These are phyloP conservation scores for Drosophila orena DNA, from an alignment of 1,140 invertebrate genomes.

Conservation along the genomic window DNA sequence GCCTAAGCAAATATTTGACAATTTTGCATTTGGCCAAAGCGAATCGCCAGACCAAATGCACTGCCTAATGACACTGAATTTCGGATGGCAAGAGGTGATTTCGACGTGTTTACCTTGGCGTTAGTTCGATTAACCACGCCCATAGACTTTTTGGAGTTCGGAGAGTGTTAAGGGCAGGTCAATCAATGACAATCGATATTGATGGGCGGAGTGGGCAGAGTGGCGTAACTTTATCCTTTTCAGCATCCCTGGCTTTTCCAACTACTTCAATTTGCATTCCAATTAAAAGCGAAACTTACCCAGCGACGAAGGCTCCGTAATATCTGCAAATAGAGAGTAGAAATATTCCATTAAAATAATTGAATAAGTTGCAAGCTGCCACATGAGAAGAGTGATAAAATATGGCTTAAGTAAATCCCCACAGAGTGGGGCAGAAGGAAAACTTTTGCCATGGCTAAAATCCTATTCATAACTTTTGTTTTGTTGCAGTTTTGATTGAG, in stretches of 20 bases:
- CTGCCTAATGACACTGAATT: slow-evolving; percentile 37
- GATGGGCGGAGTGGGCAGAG: background rate
- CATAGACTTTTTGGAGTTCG: slow-evolving; percentile 12
- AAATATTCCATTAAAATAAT: slow-evolving; percentile 77
- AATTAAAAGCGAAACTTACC: slow-evolving; percentile 59
- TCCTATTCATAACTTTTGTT: slow-evolving; percentile 76
- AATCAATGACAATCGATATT: slow-evolving; percentile 15
- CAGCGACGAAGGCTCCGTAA: slow-evolving; percentile 10
- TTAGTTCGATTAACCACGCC: slow-evolving; percentile 73
- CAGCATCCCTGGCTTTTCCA: background rate
- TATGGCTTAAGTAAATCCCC: slow-evolving; percentile 74
- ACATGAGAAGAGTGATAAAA: slow-evolving; percentile 52
- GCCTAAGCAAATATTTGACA: slow-evolving; percentile 81
- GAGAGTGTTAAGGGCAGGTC: background rate
- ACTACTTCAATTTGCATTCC: slow-evolving; percentile 60
- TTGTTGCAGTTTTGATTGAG: slow-evolving; percentile 64
- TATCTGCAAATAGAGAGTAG: slow-evolving; percentile 46
- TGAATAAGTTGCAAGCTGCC: slow-evolving; percentile 76
- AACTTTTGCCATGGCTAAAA: slow-evolving; percentile 59
- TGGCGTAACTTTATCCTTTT: background rate
- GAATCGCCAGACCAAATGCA: slow-evolving; percentile 40
- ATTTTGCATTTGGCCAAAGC: slow-evolving; percentile 75
- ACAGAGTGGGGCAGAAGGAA: background rate
- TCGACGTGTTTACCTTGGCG: slow-evolving; percentile 61
- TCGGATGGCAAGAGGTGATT: background rate